Base-by-base conservation (phyloP, 1,140 invertebrate genomes). In the Drosophila insularis region DNA sequence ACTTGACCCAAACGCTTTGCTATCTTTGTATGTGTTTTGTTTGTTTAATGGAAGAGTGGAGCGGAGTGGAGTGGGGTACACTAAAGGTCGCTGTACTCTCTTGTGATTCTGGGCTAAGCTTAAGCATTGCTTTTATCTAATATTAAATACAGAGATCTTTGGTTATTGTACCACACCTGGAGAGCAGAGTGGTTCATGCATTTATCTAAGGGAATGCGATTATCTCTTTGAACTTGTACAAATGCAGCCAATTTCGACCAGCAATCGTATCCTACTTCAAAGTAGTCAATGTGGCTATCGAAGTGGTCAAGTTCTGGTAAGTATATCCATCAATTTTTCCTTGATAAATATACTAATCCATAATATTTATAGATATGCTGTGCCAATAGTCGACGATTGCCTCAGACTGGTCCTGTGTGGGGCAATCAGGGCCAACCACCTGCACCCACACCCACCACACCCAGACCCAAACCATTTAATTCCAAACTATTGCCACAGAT, bases 271-370 rank as follows among this genome's bases (percentile, higher is more conserved):
- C 13, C 60, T 84, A 8, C 68, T 89, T 0, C 59, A 55, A 6
- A 56, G 27, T 21, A 89, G 84, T 17, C 84, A 89, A 63, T 89
- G 84, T 32, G 84, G 84, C 31, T 89, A 75, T 56, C 68, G 65
- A 17, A 78, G 66, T 54, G 68, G 68, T 1, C 70, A 80, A 32
- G 84, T 89, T 39, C 63, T 89, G 13, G 84, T 89, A 11, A 64
- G 80, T 89, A 46, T 14, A 19, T 2, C 39, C 1, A 43, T 4
- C 0, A 60, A 1, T 7, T 7, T n/a, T 46, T 7, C 17, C 27
- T 27, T 23, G 4, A 21, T 21, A 21, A 1, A 21, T 14, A 43
- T 14, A 58, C 8, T 37, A 32, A 8, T 14, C n/a, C 43, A 11
- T 50, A 14, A 60, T 1, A 13, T 2, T 55, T 65, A 3, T 13